A percentile compares a stretch with the other conserved stretches of the same genome.
Conservation (phyloP, 1,140 invertebrate genomes). For the Meloidogyne chitwoodi region DNA sequence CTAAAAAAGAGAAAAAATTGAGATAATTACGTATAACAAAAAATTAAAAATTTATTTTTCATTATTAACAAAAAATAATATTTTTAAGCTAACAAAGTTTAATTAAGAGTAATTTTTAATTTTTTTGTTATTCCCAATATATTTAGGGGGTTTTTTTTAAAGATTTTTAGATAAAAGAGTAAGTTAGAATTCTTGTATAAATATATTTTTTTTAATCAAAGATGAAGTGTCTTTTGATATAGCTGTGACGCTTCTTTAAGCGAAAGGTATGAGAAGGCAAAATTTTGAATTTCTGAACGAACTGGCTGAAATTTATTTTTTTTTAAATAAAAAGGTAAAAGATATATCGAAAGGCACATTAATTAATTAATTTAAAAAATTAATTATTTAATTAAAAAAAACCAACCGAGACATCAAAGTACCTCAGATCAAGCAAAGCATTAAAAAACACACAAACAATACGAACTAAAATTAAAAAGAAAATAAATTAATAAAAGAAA, state of each 20-base stretch:
- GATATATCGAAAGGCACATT: not conserved
- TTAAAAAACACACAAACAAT: not conserved
- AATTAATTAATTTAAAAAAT: no score
- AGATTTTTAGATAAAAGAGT: not conserved
- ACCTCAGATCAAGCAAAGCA: not conserved
- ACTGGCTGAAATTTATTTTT: not conserved
- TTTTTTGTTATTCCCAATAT: not conserved
- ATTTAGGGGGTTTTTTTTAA: not conserved
- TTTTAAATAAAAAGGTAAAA: not conserved
- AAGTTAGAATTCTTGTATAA: not conserved
- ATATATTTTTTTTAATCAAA: not conserved
- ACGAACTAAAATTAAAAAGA: not conserved
- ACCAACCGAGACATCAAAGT: not conserved
- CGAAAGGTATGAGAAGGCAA: constrained; percentile 10
- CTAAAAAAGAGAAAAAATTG: not conserved
- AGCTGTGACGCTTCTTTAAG: constrained; percentile 5
- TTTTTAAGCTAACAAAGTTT: no score
- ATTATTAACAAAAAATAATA: no score
- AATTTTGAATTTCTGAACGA: constrained; percentile 6
- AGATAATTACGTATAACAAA: not conserved
- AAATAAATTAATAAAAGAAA: not conserved
- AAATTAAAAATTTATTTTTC: no score
- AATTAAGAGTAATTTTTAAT: no score
- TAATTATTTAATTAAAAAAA: not conserved
- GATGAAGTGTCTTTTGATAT: constrained; percentile 4